These are phyloP conservation scores for Camponotus vicinus DNA, from an alignment of 1,140 invertebrate species.

Conservation along the genomic window DNA sequence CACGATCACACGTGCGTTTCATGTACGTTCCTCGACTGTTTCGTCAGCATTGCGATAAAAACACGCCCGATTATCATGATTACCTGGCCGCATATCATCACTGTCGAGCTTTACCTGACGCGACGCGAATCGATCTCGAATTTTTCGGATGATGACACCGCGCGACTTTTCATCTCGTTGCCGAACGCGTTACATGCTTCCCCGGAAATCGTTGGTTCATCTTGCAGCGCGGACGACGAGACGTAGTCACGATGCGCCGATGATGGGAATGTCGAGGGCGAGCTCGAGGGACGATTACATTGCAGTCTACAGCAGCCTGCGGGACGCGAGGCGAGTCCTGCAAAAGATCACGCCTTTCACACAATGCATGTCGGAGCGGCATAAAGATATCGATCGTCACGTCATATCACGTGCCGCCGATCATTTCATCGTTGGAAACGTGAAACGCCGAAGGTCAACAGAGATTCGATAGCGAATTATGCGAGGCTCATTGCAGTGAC, in stretches of 20 bases:
- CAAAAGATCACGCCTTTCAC: slow-evolving; percentile 41
- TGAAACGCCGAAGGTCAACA: slow-evolving; percentile 1
- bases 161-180: slow-evolving; percentile 35
- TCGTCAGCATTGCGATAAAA: slow-evolving; percentile 12
- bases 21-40: slow-evolving; percentile 6
- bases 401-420: slow-evolving; percentile 35
- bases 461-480: slow-evolving; percentile 18
- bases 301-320: slow-evolving; percentile 27
- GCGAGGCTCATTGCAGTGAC: background rate
- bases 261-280: background rate
- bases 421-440: slow-evolving; percentile 1
- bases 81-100: background rate
- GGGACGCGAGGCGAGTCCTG: slow-evolving; percentile 34
- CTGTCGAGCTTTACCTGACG: background rate
- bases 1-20: slow-evolving; percentile 24
- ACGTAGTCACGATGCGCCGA: slow-evolving; percentile 1
- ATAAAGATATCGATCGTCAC: slow-evolving; percentile 43
- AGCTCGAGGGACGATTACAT: slow-evolving; percentile 17
- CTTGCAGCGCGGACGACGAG: background rate
- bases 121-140: slow-evolving; percentile 28
- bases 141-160: slow-evolving; percentile 19
- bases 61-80: slow-evolving; percentile 13
- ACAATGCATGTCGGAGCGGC: slow-evolving; percentile 40
- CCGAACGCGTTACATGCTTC: slow-evolving; percentile 12
- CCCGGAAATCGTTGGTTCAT: slow-evolving; percentile 26